Evolutionary conservation across 2,797 vertebrate species (phyloP), one percentile per base, ranked within the genome.

Genomic region (Hirundo rustica): DNA sequence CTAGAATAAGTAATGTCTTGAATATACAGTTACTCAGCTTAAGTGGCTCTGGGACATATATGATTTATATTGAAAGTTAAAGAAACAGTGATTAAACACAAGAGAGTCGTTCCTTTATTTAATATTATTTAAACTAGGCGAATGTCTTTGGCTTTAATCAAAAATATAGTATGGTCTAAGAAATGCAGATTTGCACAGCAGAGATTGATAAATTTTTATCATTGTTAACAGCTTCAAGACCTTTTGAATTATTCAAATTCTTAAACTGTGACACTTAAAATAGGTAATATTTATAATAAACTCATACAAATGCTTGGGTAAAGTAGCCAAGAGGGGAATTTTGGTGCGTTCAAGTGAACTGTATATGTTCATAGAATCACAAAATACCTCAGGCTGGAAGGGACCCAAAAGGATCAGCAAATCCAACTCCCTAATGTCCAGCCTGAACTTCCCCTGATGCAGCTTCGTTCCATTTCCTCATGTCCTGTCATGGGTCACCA

Each of bases 401-500:
- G 25, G 25, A 54, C 10, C 13, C 5, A 1, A 40, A 61, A 60
- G 3, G 14, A 73, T 51, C 29, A 80, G 45, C 8, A 17, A 34
- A 42, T 30, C 29, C n/a, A 80, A 5, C 10, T 60, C 20, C 29
- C 16, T 60, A 16, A 40, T 34, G 25, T 26, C 34, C 40, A 53
- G 2, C 10, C 29, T 34, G 30, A 47, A 47, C 15, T 54, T 54
- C 12, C 47, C 2, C 9, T 48, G 18, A 9, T 81, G 68, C 34
- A 74, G 34, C 21, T 61, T 61, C 0, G 0, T 81, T 68, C n/a
- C 10, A 16, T 61, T 58, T 60, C 20, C 30, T 48, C 2, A 1
- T 26, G n/a, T 50, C 61, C 42, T 30, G 11, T 16, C 0, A 0
- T 3, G 11, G 30, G 32, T 62, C 47, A 32, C 47, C 53, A 71